Evolutionary conservation across 1,140 invertebrate genomes (phyloP).

Genomic region (Battus philenor): DNA sequence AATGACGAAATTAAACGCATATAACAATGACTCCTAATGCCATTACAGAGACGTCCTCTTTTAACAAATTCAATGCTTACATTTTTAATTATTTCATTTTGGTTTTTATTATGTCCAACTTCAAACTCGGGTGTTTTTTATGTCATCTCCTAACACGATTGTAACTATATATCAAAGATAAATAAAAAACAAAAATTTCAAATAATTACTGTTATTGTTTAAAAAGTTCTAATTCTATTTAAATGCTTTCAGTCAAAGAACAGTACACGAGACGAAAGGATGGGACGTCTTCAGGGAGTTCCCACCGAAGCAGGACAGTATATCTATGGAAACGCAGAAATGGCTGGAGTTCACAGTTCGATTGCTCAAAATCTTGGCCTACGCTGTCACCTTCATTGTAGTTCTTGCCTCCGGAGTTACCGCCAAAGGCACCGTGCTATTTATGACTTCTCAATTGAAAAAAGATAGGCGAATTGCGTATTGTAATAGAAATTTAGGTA

Average conservation of each 20-base stretch:
- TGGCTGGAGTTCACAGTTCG: conserved; percentile 91
- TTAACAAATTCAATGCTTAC: too few species aligned
- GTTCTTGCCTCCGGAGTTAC: conserved; percentile 89
- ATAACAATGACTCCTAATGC: too few species aligned
- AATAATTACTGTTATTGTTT: too few species aligned
- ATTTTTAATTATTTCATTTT: too few species aligned
- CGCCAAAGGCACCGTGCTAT: conserved; percentile 90
- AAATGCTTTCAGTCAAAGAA: conserved; percentile 86
- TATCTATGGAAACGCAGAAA: conserved; percentile 90
- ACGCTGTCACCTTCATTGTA: conserved; percentile 89
- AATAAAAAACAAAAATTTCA: too few species aligned
- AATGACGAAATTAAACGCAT: too few species aligned
- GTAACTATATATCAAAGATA: too few species aligned
- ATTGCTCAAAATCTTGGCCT: conserved; percentile 90
- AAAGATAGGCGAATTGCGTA: conserved; percentile 84
- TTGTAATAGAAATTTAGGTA: conserved; percentile 90
- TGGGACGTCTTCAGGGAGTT: conserved; percentile 97
- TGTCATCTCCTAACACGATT: too few species aligned
- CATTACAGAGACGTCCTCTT: too few species aligned
- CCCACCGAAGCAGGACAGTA: conserved; percentile 90
- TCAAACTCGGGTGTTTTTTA: too few species aligned
- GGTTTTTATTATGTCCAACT: too few species aligned
- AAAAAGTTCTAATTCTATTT: conserved; percentile 27
- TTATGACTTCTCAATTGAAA: conserved; percentile 93
- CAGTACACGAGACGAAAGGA: conserved; percentile 92